Evolutionary conservation across 37 sponge, comb jelly and placozoan genomes (phyloP), one percentile per base, ranked within the genome.

Genomic region (Eunapius fragilis): DNA sequence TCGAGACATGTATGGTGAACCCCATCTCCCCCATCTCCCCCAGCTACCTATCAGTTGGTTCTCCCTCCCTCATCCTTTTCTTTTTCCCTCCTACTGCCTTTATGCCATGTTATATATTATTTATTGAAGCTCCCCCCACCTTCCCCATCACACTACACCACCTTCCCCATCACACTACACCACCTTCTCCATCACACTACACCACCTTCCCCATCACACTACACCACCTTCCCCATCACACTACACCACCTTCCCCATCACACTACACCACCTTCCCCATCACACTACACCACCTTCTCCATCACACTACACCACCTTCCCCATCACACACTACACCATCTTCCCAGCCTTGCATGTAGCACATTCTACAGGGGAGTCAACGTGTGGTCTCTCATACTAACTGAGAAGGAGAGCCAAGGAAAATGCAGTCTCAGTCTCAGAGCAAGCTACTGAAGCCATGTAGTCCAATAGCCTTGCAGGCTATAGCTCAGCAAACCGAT

Each of bases 1-100:
- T 7, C 73, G 25, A 74, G 83, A 74, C 72, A 26, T 83, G 83
- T 83, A 38, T 72, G 74, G 26, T 34, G 50, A 78, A 7, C 41
- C 6, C 41, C 41, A 41, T 41, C 41, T 6, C 41, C 6, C 3
- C 41, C 41, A 41, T 41, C 41, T 9, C 41, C 41, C 6, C 41
- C 41, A 41, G 3, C 41, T 41, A 3, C 41, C 3, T 41, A 3
- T 41, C 41, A 3, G 6, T 6, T 6, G 3, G 6, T 6, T 41
- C 41, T 3, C 3, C 6, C 41, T 6, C 41, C 41, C 3, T 6
- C 41, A 41, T 6, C 41, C 41, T 6, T 9, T 41, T 6, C 41
- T 6, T 6, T 9, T 41, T 6, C 6, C 41, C 41, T 41, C 41
- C 41, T 41, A 3, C 41, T n/a, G n/a, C n/a, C n/a, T n/a, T n/a